Evolutionary conservation across 2,113 vertebrate genomes (phyloP), one percentile per base, ranked within the genome.

Genomic region (Puma concolor): DNA sequence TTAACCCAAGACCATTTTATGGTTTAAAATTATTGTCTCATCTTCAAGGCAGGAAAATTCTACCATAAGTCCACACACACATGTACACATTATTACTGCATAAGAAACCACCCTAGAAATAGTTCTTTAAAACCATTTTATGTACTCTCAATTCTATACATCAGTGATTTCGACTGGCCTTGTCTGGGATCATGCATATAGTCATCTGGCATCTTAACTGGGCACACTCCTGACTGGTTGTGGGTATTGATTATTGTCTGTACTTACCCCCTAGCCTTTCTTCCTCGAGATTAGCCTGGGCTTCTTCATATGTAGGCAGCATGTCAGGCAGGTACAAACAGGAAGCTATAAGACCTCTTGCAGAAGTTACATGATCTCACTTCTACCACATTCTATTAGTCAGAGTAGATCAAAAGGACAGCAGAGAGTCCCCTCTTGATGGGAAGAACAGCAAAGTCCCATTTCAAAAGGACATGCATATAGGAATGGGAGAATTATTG

Each of bases 21-120:
- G 41, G 7, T 88, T 94, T 84, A 95, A 90, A 96, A 69, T 94
- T 74, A 84, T 77, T 87, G 38, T 92, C 25, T 84, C 31, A 76
- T 81, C 33, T 44, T 91, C 16, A 41, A 48, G 38, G 31, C 81
- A 74, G 41, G 38, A 91, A 36, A 84, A 85, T 91, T 54, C n/a
- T 67, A 54, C 48, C 27, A 60, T 11, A 25, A 14, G 36, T 17
- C 2, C 14, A 83, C 74, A 87, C 12, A 64, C 16, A 83, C 16
- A 41, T 1, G 63, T 27, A 81, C 13, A 74, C 4, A 71, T 36
- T 74, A 91, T 79, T 82, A 25, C 23, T 54, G 6, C 44, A 76
- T 66, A 66, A 69, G 71, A 97, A 96, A 52, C 23, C 50, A 90
- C 38, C 66, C 31, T 76, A 80, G 41, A 95, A 85, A 84, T 71